phyloP scores from a whole-genome alignment of 2,797 vertebrate genomes.

The Sebastes matsubarae region DNA sequence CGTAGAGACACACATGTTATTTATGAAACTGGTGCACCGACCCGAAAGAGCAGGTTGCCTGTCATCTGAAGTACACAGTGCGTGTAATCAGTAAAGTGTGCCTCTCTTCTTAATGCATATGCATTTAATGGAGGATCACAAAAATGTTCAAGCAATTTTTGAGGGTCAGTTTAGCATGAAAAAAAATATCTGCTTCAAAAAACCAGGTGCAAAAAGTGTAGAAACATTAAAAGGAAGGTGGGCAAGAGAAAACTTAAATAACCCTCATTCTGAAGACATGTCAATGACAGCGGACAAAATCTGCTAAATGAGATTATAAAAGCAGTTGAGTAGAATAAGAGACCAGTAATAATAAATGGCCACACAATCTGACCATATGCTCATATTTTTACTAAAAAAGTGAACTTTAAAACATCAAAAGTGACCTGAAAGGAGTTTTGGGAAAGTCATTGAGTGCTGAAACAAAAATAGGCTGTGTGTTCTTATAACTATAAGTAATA shows the following conservation, averaged over 20 bases:
- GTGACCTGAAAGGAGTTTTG: neutral
- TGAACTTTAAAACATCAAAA: neutral
- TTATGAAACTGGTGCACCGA: conserved; percentile 1
- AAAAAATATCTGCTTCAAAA: neutral
- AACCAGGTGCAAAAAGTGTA: neutral
- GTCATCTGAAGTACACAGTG: conserved; percentile 3
- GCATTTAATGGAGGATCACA: conserved; percentile 21
- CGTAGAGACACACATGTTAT: neutral
- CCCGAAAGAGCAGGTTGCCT: conserved; percentile 18
- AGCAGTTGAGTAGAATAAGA: neutral
- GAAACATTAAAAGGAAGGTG: neutral
- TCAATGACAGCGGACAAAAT: neutral
- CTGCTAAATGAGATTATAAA: neutral
- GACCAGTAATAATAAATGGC: neutral
- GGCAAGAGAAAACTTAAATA: neutral
- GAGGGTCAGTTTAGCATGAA: neutral
- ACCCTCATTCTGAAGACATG: neutral
- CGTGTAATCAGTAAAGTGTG: conserved; percentile 22
- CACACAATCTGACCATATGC: neutral
- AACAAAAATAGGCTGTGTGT: neutral
- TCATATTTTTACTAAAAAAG: neutral
- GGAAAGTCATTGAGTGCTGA: neutral
- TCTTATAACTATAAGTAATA: neutral
- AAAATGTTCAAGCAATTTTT: neutral
- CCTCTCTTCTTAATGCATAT: conserved; percentile 30